Evolutionary conservation across 2,113 vertebrate genomes (phyloP).

Genomic region (Passer domesticus): DNA sequence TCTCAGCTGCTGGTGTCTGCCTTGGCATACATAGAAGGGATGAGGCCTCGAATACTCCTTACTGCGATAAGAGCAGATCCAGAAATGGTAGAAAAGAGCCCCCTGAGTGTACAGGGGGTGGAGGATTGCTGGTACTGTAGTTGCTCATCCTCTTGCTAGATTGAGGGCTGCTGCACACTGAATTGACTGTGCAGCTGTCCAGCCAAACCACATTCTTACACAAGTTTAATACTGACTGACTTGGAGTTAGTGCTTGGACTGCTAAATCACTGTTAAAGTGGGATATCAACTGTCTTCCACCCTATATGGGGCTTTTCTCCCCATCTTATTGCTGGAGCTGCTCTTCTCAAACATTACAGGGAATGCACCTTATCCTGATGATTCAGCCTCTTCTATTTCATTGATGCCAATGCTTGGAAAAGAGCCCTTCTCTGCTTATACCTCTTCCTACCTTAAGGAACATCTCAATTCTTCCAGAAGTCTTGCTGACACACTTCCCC

Average conservation of each 20-base stretch:
- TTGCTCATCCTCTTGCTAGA: background rate
- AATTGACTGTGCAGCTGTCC: background rate
- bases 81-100: background rate
- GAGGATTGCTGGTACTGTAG: background rate
- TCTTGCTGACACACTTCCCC: background rate
- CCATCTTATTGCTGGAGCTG: constrained; percentile 3
- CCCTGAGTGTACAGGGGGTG: background rate
- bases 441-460: constrained; percentile 32
- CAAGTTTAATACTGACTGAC: background rate
- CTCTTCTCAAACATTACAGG: background rate
- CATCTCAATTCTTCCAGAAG: constrained; percentile 19
- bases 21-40: background rate
- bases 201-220: background rate
- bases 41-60: background rate
- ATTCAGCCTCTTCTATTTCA: constrained; percentile 27
- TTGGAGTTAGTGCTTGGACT: background rate
- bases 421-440: background rate
- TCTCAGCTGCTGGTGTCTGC: background rate
- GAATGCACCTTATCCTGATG: background rate
- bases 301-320: background rate
- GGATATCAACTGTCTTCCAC: constrained; percentile 45
- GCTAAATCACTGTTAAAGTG: background rate
- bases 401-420: constrained; percentile 24
- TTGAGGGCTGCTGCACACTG: background rate
- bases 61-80: background rate